Conservation (phyloP, 1,140 invertebrate genomes). For the Ganaspis sp. region DNA sequence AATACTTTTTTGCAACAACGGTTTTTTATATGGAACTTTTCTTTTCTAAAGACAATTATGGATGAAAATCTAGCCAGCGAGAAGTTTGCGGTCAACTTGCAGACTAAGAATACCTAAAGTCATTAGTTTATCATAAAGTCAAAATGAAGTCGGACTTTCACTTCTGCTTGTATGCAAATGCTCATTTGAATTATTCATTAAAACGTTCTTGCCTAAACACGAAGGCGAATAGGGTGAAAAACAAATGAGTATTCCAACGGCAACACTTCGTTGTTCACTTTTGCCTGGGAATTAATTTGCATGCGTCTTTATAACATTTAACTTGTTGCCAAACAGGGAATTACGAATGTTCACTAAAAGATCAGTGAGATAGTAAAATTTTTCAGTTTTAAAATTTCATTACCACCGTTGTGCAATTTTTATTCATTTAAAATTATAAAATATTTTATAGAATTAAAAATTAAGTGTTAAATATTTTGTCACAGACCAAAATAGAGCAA, state of each 20-base stretch:
- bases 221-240: constrained; percentile 12
- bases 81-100: background rate
- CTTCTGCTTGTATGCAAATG: constrained; percentile 54
- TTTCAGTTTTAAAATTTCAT: no score
- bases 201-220: constrained; percentile 7
- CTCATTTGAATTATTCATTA: constrained; percentile 63
- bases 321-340: background rate
- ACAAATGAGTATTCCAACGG: background rate
- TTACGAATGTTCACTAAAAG: background rate
- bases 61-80: no score
- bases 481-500: no score
- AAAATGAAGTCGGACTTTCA: constrained; percentile 53
- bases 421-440: no score
- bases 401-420: no score
- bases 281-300: background rate
- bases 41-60: no score
- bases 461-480: no score
- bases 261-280: background rate
- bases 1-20: no score
- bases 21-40: no score
- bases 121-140: constrained; percentile 40
- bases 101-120: background rate
- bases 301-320: background rate
- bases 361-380: no score
- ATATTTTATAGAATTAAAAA: no score